Percentiles rank a stretch among this genome's conserved stretches.
Conservation (phyloP, 2,888 invertebrate species). For the Dyspetes luteomarginatus region DNA sequence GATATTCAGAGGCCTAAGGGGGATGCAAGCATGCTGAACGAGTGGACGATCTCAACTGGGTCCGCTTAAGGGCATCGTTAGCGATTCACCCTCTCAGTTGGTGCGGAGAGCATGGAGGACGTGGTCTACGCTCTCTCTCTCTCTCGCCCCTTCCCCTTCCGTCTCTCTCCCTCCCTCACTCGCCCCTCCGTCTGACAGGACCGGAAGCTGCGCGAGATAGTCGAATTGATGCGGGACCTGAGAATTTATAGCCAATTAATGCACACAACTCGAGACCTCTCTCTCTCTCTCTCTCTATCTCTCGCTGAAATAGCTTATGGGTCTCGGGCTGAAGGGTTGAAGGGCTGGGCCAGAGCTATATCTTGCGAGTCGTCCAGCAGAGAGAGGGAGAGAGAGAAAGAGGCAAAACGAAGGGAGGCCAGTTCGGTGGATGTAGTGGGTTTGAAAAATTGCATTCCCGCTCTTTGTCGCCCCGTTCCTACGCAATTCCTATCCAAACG, state of each 20-base stretch:
- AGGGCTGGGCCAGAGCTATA: constrained; percentile 32
- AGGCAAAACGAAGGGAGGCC: constrained; percentile 28
- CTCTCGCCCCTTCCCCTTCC: neutral
- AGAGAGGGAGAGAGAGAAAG: constrained; percentile 21
- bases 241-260: constrained; percentile 80
- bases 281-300: constrained; percentile 36
- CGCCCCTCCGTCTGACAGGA: constrained; percentile 57
- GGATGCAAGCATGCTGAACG: neutral
- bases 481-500: constrained; percentile 63
- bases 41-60: constrained; percentile 49
- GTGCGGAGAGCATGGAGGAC: constrained; percentile 16
- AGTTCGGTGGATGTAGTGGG: constrained; percentile 52
- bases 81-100: constrained; percentile 65
- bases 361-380: neutral
- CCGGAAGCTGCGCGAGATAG: constrained; percentile 75
- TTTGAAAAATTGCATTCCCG: constrained; percentile 62
- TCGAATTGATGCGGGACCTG: constrained; percentile 75
- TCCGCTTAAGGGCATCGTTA: constrained; percentile 72
- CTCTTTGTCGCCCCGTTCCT: constrained; percentile 63
- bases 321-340: constrained; percentile 54
- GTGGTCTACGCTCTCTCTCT: constrained; percentile 4
- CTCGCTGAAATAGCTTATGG: constrained; percentile 71
- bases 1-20: neutral
- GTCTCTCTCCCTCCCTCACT: constrained; percentile 23
- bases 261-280: constrained; percentile 72